Evolutionary conservation across 2,888 invertebrate genomes (phyloP).

Genomic region (Hedya salicella): DNA sequence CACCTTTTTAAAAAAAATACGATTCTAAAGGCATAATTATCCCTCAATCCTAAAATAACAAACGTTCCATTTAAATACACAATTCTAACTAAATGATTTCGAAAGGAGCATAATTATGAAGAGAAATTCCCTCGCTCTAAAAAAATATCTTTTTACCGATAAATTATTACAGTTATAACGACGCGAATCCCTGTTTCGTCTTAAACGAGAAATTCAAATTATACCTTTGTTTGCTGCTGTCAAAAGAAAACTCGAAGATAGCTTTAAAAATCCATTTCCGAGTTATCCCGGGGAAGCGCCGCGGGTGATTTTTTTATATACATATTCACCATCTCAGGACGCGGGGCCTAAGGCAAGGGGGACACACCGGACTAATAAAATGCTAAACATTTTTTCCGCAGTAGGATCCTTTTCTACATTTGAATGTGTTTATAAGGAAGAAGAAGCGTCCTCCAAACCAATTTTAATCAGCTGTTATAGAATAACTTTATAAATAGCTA

Average conservation of each 20-base stretch:
- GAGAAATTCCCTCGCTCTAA: slow-evolving; percentile 49
- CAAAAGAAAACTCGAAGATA: slow-evolving; percentile 56
- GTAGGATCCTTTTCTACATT: too few species aligned
- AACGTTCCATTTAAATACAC: not conserved
- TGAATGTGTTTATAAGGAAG: too few species aligned
- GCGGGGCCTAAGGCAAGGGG: slow-evolving; percentile 8
- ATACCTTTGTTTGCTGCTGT: slow-evolving; percentile 67
- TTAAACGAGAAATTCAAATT: slow-evolving; percentile 58
- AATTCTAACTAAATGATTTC: slow-evolving; percentile 21
- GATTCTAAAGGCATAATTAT: not conserved
- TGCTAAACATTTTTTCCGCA: not conserved
- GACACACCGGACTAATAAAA: slow-evolving; percentile 24
- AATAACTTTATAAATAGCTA: too few species aligned
- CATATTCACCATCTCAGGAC: slow-evolving; percentile 44
- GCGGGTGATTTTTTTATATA: slow-evolving; percentile 44
- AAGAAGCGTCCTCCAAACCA: too few species aligned
- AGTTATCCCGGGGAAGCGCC: slow-evolving; percentile 42
- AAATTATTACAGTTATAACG: slow-evolving; percentile 54
- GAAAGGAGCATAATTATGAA: slow-evolving; percentile 44
- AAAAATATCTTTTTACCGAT: slow-evolving; percentile 59
- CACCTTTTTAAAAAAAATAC: too few species aligned
- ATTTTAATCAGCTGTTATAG: too few species aligned
- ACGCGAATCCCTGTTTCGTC: slow-evolving; percentile 50
- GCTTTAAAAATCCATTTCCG: slow-evolving; percentile 46
- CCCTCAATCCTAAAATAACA: slow-evolving; percentile 7